Evolutionary conservation across 2,888 invertebrate species (phyloP).

Genomic region (Cylindroiulus punctatus): DNA sequence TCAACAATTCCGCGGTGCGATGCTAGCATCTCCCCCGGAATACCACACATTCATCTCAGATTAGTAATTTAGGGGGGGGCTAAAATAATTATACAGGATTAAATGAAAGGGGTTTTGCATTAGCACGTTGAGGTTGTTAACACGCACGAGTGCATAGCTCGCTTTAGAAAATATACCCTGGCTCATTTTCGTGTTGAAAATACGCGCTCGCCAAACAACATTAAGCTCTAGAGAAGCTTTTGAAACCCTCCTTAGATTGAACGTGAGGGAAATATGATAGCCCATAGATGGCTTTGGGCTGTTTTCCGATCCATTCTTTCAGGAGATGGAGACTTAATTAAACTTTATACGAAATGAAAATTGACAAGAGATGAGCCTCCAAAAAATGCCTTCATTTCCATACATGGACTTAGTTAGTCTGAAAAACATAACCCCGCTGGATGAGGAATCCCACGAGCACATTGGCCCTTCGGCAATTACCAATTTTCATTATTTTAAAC

Average conservation of each 20-base stretch:
- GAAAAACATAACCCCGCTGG: neutral
- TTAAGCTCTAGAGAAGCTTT: constrained; percentile 47
- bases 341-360: constrained; percentile 40
- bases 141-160: constrained; percentile 22
- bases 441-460: neutral
- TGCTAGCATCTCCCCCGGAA: constrained; percentile 36
- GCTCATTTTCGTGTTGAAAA: constrained; percentile 36
- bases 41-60: constrained; percentile 47
- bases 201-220: constrained; percentile 45
- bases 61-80: constrained; percentile 44
- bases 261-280: constrained; percentile 39
- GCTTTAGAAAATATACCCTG: constrained; percentile 29
- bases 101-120: constrained; percentile 47
- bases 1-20: constrained; percentile 33
- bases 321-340: constrained; percentile 45
- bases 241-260: constrained; percentile 45
- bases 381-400: constrained; percentile 37
- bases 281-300: constrained; percentile 40
- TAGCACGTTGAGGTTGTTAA: constrained; percentile 47
- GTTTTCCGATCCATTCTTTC: constrained; percentile 43
- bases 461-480: constrained; percentile 36
- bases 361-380: constrained; percentile 43
- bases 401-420: neutral
- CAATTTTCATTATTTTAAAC: constrained; percentile 41
- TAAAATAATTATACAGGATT: constrained; percentile 45